Evolutionary conservation across 2,888 invertebrate genomes (phyloP), one percentile per base, ranked within the genome.

Genomic region (Torymus tubicola): DNA sequence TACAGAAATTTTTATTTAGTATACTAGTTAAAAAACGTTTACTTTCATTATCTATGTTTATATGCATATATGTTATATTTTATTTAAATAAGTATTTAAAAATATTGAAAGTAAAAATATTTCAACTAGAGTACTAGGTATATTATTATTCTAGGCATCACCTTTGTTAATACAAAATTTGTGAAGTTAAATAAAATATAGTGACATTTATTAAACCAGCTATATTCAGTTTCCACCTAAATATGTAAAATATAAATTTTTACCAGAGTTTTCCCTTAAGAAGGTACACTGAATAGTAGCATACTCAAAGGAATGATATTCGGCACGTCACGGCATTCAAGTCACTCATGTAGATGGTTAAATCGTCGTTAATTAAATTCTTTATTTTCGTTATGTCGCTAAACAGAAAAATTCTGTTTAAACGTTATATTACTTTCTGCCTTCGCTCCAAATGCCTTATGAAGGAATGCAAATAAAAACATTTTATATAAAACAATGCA

Each of bases 311-410:
- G 84, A 87, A 86, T 86, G 83, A 82, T 83, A 85, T 85, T 86
- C 87, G 88, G 88, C 88, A 88, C 88, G 84, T 86, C 85, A 85
- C 88, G 89, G 88, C 85, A 87, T 86, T 78, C 84, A 83, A 86
- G 74, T 85, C 80, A 84, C 84, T 84, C 83, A 80, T 74, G 74
- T 81, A 85, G 84, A 81, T 83, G 78, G 55, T 74, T 16, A 79
- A 61, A 18, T 71, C 18, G 42, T 73, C 64, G 42, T 11, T 77
- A 68, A 16, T 75, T 65, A 65, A 76, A 50, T 75, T 4, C 12
- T 60, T 77, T 58, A 76, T 60, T 57, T 21, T 73, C 70, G 4
- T 61, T 67, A 57, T 72, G 61, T 57, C 76, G 24, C 55, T 57
- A 53, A 58, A 69, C 18, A 61, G 71, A 69, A 53, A 76, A 72